These are phyloP conservation scores for Petroica traversi DNA, from an alignment of 2,113 vertebrate species.

Conservation along the genomic window DNA sequence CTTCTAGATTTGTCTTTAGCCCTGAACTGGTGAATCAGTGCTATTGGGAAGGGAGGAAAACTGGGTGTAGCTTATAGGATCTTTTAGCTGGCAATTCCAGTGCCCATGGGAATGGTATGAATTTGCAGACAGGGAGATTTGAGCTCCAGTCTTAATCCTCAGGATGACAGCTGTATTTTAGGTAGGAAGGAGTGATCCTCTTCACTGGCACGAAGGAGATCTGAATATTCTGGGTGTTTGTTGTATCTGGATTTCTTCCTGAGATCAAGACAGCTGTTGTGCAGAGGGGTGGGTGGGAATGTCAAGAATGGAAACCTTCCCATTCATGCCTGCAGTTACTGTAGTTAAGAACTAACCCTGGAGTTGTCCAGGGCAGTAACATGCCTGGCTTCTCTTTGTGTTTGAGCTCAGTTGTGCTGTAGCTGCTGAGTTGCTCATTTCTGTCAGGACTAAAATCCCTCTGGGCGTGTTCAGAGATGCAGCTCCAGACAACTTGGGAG, in stretches of 20 bases:
- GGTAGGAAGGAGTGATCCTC: neutral
- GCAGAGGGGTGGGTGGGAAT: neutral
- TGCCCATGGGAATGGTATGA: neutral
- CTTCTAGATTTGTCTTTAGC: neutral
- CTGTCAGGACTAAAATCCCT: neutral
- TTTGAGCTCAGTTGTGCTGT: neutral
- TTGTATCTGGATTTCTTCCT: neutral
- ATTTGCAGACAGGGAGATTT: neutral
- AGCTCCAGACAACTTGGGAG: neutral
- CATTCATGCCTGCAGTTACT: neutral
- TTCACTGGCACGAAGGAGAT: neutral
- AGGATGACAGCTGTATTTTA: neutral
- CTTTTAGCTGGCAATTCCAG: neutral
- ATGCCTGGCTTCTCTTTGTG: neutral
- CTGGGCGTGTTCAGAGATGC: neutral
- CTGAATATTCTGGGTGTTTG: neutral
- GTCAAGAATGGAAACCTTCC: neutral
- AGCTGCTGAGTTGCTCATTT: neutral
- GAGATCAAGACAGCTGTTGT: neutral
- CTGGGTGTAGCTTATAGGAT: neutral
- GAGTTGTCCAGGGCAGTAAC: neutral
- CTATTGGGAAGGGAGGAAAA: neutral
- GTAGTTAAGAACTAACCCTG: neutral
- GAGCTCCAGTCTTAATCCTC: neutral
- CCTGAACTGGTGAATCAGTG: neutral